These are phyloP conservation scores for Anser brachyrhynchus DNA, from an alignment of 2,113 vertebrate genomes.

Conservation along the genomic window DNA sequence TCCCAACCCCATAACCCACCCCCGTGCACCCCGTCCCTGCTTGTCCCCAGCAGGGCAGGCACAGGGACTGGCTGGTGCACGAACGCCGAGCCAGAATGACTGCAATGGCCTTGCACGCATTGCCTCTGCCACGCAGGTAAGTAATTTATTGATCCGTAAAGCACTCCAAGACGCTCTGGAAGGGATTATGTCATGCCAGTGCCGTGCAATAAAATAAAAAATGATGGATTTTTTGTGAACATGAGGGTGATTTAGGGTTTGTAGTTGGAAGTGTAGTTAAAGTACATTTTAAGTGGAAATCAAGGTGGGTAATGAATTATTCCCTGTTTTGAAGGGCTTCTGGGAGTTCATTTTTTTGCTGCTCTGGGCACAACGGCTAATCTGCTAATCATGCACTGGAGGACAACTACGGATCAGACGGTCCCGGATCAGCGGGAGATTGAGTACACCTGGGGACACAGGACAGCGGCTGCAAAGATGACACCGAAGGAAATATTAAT, in stretches of 20 bases:
- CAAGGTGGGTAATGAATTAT: constrained; percentile 83
- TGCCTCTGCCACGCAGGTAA: constrained; percentile 75
- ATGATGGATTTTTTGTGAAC: constrained; percentile 83
- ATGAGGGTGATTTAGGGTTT: constrained; percentile 81
- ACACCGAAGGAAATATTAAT: constrained; percentile 25
- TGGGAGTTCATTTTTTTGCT: constrained; percentile 78
- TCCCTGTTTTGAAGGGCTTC: constrained; percentile 76
- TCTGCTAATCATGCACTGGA: constrained; percentile 75
- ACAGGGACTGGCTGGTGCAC: background rate
- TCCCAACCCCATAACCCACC: background rate
- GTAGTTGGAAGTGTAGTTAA: constrained; percentile 82
- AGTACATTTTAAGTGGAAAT: constrained; percentile 87
- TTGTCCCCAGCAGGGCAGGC: background rate
- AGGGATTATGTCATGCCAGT: constrained; percentile 82
- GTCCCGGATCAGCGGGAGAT: background rate
- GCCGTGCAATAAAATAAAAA: constrained; percentile 81
- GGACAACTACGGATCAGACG: constrained; percentile 55
- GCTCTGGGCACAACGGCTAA: constrained; percentile 73
- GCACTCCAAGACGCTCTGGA: constrained; percentile 79
- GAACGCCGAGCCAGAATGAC: constrained; percentile 11
- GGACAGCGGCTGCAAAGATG: background rate
- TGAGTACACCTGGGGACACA: background rate
- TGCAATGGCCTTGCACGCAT: constrained; percentile 69
- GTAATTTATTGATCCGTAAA: constrained; percentile 85
- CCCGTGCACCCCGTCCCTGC: background rate